Evolutionary conservation across 1,140 invertebrate species (phyloP).

Genomic region (Holotrichia oblita): DNA sequence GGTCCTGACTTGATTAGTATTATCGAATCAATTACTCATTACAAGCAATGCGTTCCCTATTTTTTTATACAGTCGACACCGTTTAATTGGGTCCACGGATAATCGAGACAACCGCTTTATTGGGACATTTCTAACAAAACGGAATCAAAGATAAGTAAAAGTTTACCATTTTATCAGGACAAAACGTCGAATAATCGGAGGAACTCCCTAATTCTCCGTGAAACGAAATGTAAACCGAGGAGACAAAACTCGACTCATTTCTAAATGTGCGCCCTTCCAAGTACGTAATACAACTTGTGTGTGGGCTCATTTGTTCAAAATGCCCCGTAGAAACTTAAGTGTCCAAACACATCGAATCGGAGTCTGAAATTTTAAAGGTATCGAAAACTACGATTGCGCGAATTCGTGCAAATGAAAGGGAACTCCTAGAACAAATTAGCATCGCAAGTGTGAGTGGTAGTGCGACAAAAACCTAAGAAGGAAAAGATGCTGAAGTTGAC

Average conservation of each 20-base stretch:
- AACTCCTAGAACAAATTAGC: background rate
- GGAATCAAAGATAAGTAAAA: background rate
- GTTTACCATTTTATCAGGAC: too few species aligned
- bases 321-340: background rate
- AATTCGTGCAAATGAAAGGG: background rate
- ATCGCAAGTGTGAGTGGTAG: background rate
- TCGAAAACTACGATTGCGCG: background rate
- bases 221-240: background rate
- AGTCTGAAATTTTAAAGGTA: slow-evolving; percentile 7
- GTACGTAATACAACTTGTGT: slow-evolving; percentile 2
- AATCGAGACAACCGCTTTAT: background rate
- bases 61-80: background rate
- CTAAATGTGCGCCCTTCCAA: background rate
- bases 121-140: background rate
- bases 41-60: too few species aligned
- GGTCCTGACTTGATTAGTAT: too few species aligned
- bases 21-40: too few species aligned
- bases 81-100: background rate
- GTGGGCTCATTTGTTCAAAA: background rate
- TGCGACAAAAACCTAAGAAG: slow-evolving; percentile 36
- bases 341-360: slow-evolving; percentile 1
- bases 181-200: too few species aligned
- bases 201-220: background rate
- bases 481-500: slow-evolving; percentile 44
- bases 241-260: background rate